Evolutionary conservation across 2,113 vertebrate species (phyloP), one percentile per base, ranked within the genome.

Genomic region (Scophthalmus maximus): DNA sequence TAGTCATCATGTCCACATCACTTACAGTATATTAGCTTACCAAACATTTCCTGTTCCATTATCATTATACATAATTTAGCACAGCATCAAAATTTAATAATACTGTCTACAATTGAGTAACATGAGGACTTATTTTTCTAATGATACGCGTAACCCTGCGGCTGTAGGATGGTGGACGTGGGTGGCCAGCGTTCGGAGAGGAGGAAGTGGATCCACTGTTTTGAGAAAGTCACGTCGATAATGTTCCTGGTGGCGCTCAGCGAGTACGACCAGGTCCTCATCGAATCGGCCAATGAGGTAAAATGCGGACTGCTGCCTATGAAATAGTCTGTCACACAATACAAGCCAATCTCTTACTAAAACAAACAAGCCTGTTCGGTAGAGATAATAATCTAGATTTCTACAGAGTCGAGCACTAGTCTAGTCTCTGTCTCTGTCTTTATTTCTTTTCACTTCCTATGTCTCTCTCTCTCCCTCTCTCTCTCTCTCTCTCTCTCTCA

Each of bases 191-290:
- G 96, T 51, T 97, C 95, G 6, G 96, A 97, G 83, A 92, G 93
- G 82, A 88, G 92, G 70, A 94, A 94, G 80, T 94, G 93, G 93
- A 93, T 94, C 23, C 93, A 94, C 83, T 93, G 93, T 61, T 94
- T 94, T 5, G 92, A 94, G 74, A 92, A 92, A 0, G 93, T 93
- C 51, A 94, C 92, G 0, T 94, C 92, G 62, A 92, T 93, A 82
- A 92, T 93, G 88, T 94, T 94, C 76, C 88, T 97, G 87, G 95
- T 95, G 84, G 95, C 95, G 6, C 89, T 97, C 80, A 97, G 95
- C 83, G 96, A 98, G 92, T 97, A 96, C 15, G 96, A 98, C 69
- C 95, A 98, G 90, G 95, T 95, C 66, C 91, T 97, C 8, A 94
- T 94, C 1, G 96, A 98, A 85, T 96, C 94, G 60, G 88, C 90